Conservation (phyloP, 2,888 invertebrate genomes). For the Caenorhabditis macrosperma region DNA sequence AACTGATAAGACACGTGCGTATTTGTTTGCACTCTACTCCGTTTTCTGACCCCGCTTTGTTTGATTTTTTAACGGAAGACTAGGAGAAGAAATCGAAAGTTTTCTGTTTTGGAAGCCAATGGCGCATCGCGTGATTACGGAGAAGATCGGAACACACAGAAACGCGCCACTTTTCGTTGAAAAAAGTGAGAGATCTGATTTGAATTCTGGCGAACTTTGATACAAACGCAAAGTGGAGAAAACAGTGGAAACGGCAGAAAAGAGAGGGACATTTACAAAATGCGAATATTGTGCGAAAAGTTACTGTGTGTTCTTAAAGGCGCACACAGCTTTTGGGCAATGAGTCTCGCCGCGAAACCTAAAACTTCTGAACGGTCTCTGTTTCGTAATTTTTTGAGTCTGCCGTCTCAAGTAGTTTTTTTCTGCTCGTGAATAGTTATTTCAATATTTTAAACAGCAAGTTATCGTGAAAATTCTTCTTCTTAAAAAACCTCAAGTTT, state of each 20-base stretch:
- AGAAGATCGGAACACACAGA: slow-evolving; percentile 1
- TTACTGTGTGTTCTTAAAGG: slow-evolving; percentile 10
- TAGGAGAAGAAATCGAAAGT: slow-evolving; percentile 30
- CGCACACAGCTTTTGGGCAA: not conserved
- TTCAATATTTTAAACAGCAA: too few species aligned
- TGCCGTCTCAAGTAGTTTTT: too few species aligned
- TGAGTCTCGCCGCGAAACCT: slow-evolving; percentile 14
- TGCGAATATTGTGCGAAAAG: not conserved
- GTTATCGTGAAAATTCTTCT: too few species aligned
- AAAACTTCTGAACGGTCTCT: too few species aligned
- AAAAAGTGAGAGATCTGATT: not conserved
- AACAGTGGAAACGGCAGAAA: not conserved
- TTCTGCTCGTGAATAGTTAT: too few species aligned
- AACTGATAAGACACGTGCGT: slow-evolving; percentile 27
- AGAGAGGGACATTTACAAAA: not conserved
- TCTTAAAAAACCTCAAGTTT: too few species aligned
- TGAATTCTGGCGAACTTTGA: not conserved
- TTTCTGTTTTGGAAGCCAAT: slow-evolving; percentile 9
- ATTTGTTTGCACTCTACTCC: slow-evolving; percentile 18
- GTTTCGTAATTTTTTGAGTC: too few species aligned
- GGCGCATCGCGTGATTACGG: slow-evolving; percentile 30
- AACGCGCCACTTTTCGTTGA: slow-evolving; percentile 20
- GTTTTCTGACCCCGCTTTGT: slow-evolving; percentile 8
- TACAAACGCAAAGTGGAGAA: too few species aligned
- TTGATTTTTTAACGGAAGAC: slow-evolving; percentile 26